These are phyloP conservation scores for Tryphoninae sp. DNA, from an alignment of 2,888 invertebrate genomes.

Conservation along the genomic window DNA sequence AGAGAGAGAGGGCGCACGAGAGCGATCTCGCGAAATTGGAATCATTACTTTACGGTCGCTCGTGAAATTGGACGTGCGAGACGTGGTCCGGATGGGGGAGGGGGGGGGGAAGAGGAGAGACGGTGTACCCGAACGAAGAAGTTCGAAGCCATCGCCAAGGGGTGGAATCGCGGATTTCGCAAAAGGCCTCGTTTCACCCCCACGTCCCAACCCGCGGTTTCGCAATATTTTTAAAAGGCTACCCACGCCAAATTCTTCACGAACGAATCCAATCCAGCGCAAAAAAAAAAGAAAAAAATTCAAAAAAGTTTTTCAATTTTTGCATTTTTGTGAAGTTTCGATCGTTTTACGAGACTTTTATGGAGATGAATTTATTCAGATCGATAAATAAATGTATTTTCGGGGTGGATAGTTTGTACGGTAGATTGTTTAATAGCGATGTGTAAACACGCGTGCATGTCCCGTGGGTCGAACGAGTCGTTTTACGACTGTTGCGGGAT, in stretches of 20 bases:
- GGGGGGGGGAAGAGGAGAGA: conserved; percentile 34
- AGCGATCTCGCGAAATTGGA: conserved; percentile 79
- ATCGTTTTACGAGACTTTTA: background rate
- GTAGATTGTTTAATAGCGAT: background rate
- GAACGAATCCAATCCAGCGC: no score
- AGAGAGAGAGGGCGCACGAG: conserved; percentile 61
- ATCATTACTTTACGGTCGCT: conserved; percentile 79
- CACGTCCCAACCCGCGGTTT: conserved; percentile 45
- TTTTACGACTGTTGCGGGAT: conserved; percentile 42
- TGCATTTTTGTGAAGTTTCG: background rate
- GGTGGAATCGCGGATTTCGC: conserved; percentile 47
- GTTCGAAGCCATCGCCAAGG: conserved; percentile 53
- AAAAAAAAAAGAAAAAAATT: background rate
- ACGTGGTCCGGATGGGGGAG: conserved; percentile 44
- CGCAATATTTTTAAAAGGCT: conserved; percentile 62
- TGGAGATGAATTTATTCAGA: background rate
- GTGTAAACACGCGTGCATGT: background rate
- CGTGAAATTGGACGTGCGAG: conserved; percentile 76
- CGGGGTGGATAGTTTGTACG: no score
- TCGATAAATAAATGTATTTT: background rate
- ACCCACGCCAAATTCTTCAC: background rate
- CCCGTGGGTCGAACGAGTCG: background rate
- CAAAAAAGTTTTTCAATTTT: conserved; percentile 18
- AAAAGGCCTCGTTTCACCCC: conserved; percentile 28
- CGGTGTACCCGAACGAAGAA: conserved; percentile 43